phyloP scores from a whole-genome alignment of 2,888 invertebrate genomes.

The Spilarctia lutea region DNA sequence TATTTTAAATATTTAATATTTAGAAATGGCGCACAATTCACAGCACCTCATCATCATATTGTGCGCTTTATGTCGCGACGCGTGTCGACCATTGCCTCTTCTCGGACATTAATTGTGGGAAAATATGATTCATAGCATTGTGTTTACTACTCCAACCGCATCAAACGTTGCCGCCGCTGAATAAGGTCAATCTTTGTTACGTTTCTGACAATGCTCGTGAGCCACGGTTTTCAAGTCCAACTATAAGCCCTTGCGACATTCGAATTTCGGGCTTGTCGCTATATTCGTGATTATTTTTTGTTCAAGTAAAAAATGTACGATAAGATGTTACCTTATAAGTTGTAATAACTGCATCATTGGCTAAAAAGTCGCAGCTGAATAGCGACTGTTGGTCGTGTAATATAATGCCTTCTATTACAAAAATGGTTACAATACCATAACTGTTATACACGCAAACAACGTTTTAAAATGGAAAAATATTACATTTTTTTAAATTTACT shows the following conservation, averaged over 20 bases:
- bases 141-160: constrained; percentile 65
- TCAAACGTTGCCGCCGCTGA: constrained; percentile 67
- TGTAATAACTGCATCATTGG: not conserved
- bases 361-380: not conserved
- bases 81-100: constrained; percentile 51
- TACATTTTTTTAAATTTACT: not conserved
- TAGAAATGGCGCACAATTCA: constrained; percentile 18
- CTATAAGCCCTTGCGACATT: constrained; percentile 36
- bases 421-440: not conserved
- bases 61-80: constrained; percentile 36
- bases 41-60: constrained; percentile 25
- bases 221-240: constrained; percentile 34
- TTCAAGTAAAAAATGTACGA: constrained; percentile 10
- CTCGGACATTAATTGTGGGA: constrained; percentile 63
- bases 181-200: constrained; percentile 75
- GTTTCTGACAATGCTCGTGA: constrained; percentile 60
- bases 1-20: not conserved
- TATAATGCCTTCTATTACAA: not conserved
- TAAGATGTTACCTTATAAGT: not conserved
- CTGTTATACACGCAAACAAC: not conserved
- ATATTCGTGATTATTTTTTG: constrained; percentile 22
- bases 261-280: constrained; percentile 3
- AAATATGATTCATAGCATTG: constrained; percentile 76
- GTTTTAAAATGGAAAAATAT: not conserved
- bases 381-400: not conserved